Evolutionary conservation across 2,888 invertebrate genomes (phyloP), one percentile per base, ranked within the genome.

Genomic region (Lycophotia porphyrea): DNA sequence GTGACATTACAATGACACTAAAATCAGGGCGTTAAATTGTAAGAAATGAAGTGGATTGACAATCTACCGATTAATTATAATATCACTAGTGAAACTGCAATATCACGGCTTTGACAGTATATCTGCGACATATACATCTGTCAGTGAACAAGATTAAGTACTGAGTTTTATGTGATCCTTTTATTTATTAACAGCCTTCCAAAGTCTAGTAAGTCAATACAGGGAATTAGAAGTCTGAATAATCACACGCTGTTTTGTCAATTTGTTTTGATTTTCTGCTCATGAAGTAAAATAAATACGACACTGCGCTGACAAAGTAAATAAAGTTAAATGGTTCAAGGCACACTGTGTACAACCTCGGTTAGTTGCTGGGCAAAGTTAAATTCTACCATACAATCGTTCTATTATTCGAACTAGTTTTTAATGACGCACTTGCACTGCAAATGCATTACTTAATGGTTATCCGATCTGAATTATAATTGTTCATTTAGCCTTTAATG

Each of bases 151-250:
- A 55, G 67, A 76, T 68, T 81, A 58, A 21, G 44, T 64, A 76
- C 58, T 15, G 60, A 66, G n/a, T 49, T 76, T 67, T 66, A 68
- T 49, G 42, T 67, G 49, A 65, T 71, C 60, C 49, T 63, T 63
- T 82, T 81, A 74, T 84, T 80, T 76, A 82, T 80, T 73, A 58
- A 52, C 39, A 58, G 11, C 47, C 60, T 73, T 67, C 18, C 18
- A 21, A 70, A 66, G 65, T 82, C 9, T 73, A 34, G n/a, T 52
- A 42, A 34, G 55, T 55, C n/a, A 60, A 74, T 69, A 66, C 7
- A 39, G 36, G 15, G 31, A 60, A 52, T 55, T 60, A 44, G 11
- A 8, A 66, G 65, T 39, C 27, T 27, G 5, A 47, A 42, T 52
- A 61, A 60, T 39, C 15, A 1, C 24, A 15, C 36, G 55, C 39